phyloP scores from a whole-genome alignment of 2,113 vertebrate species.

The Neomonachus schauinslandi region DNA sequence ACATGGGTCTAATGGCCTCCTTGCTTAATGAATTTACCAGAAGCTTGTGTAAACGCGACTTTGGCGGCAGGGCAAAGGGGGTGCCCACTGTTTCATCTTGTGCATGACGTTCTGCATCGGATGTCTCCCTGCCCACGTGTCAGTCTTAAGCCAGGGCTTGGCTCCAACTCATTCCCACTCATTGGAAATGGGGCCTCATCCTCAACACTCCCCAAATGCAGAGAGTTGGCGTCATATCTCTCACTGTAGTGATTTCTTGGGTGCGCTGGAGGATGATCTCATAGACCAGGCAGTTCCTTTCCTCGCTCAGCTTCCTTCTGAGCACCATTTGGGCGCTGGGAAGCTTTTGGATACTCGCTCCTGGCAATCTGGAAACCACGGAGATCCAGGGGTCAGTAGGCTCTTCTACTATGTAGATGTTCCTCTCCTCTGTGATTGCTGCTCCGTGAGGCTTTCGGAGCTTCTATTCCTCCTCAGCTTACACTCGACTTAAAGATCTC shows the following conservation, averaged over 20 bases:
- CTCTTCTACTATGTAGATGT: background rate
- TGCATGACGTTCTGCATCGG: background rate
- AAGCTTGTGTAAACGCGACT: background rate
- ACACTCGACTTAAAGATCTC: background rate
- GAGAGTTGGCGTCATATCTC: background rate
- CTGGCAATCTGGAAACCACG: background rate
- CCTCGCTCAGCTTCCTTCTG: background rate
- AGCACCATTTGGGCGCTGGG: background rate
- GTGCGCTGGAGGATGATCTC: background rate
- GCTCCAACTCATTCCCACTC: background rate
- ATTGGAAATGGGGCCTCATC: background rate
- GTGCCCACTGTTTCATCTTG: background rate
- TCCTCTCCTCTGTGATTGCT: background rate
- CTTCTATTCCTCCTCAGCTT: background rate
- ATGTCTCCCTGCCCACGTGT: background rate
- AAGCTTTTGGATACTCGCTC: background rate
- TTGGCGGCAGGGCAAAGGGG: background rate
- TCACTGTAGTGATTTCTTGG: background rate
- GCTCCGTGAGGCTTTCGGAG: background rate
- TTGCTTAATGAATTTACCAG: background rate
- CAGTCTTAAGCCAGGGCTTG: background rate
- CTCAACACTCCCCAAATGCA: background rate
- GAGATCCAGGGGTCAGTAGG: background rate
- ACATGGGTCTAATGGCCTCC: background rate
- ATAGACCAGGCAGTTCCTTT: background rate